These are phyloP conservation scores for Drosophila pallidifrons DNA, from an alignment of 1,140 invertebrate genomes.

Conservation along the genomic window DNA sequence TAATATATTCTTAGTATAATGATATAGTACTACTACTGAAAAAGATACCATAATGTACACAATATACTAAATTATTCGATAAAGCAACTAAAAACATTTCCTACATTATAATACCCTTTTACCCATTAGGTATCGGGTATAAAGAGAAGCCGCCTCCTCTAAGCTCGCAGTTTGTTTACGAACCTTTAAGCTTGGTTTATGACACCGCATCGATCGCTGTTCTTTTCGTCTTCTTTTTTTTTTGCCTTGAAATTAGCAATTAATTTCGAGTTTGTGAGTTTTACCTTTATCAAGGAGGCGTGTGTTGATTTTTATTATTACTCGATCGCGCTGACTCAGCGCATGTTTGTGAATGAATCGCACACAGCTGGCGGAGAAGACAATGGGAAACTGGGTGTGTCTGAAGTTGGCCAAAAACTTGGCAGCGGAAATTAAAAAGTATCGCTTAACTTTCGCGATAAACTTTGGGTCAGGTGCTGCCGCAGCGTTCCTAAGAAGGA, in stretches of 20 bases:
- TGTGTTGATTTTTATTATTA: constrained; percentile 52
- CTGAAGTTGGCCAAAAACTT: neutral
- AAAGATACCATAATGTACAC: no score
- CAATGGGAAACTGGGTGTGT: constrained; percentile 35
- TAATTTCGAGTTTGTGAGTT: constrained; percentile 51
- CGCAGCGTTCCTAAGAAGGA: neutral
- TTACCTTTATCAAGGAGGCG: constrained; percentile 37
- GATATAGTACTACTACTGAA: no score
- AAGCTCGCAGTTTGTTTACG: constrained; percentile 61
- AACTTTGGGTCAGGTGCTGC: constrained; percentile 50
- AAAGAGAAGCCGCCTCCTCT: constrained; percentile 32
- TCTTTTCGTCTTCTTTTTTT: constrained; percentile 50
- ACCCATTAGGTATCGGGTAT: no score
- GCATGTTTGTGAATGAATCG: constrained; percentile 24
- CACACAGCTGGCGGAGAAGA: constrained; percentile 14
- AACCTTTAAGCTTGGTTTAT: constrained; percentile 76
- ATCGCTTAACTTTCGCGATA: neutral
- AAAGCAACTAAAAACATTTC: no score
- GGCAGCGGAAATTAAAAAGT: constrained; percentile 45
- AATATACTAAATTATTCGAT: no score
- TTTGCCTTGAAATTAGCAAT: constrained; percentile 69
- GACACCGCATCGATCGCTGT: constrained; percentile 66
- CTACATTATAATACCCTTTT: no score
- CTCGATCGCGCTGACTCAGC: constrained; percentile 42
- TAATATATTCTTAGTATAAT: no score